Conservation (phyloP, 2,888 invertebrate species). For the Drosophila mimica region DNA sequence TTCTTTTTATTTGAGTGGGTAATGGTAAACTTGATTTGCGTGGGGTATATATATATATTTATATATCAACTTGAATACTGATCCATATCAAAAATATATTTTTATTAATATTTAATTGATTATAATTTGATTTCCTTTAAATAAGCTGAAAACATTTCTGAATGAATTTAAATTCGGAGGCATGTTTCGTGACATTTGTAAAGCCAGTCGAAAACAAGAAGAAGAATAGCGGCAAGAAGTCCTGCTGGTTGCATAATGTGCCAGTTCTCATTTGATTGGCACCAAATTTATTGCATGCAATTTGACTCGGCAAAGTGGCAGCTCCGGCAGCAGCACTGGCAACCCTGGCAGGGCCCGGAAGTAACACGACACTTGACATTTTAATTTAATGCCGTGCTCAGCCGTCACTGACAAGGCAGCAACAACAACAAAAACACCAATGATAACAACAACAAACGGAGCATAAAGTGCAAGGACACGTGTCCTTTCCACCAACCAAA, state of each 20-base stretch:
- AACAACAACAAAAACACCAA: conserved; percentile 23
- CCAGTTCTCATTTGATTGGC: conserved; percentile 74
- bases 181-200: conserved; percentile 32
- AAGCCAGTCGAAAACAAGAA: conserved; percentile 15
- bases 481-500: conserved; percentile 8
- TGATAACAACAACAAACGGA: background rate
- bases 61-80: background rate
- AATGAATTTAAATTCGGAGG: background rate
- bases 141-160: background rate
- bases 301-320: conserved; percentile 66
- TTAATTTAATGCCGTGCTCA: conserved; percentile 78
- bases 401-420: conserved; percentile 52
- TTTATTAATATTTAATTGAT: background rate
- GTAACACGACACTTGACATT: conserved; percentile 80
- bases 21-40: too few species aligned
- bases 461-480: conserved; percentile 16
- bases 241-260: conserved; percentile 64
- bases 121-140: background rate
- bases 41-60: too few species aligned
- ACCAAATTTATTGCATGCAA: conserved; percentile 79
- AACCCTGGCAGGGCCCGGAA: conserved; percentile 72
- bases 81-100: background rate
- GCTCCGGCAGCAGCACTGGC: conserved; percentile 52
- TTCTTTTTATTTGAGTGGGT: conserved; percentile 14
- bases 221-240: conserved; percentile 7